phyloP scores from a whole-genome alignment of 2,113 vertebrate species.

The Pithys albifrons region DNA sequence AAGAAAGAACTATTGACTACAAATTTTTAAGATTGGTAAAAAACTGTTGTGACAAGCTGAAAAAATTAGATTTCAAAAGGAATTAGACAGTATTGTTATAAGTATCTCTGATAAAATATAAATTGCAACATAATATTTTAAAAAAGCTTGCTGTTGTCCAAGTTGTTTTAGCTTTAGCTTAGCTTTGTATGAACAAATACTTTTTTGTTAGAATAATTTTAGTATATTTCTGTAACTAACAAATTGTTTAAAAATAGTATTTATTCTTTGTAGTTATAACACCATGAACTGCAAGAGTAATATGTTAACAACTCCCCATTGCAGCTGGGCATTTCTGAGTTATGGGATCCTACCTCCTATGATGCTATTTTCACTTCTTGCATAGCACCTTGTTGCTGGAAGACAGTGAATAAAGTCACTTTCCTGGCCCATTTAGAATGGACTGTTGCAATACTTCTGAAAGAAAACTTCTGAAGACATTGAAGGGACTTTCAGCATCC shows the following conservation, averaged over 20 bases:
- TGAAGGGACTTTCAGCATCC: neutral
- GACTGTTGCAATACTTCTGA: neutral
- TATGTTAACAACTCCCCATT: neutral
- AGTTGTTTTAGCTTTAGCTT: neutral
- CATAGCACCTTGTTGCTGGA: neutral
- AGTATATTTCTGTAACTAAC: neutral
- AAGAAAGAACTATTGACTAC: neutral
- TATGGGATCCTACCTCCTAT: neutral
- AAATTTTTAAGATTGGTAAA: neutral
- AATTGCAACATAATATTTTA: neutral
- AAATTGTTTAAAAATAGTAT: neutral
- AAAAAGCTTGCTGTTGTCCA: neutral
- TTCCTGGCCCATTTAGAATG: neutral
- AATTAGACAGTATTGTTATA: neutral
- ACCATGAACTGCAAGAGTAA: neutral
- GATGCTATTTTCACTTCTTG: neutral
- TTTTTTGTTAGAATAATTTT: neutral
- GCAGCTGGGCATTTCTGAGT: neutral
- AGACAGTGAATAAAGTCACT: neutral
- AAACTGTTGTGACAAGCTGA: neutral
- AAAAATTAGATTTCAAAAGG: neutral
- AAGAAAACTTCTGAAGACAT: neutral
- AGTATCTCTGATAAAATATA: neutral
- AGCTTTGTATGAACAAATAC: neutral
- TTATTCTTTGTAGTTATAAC: neutral